phyloP scores from a whole-genome alignment of 2,113 vertebrate genomes.

The Anthoscopus minutus region DNA sequence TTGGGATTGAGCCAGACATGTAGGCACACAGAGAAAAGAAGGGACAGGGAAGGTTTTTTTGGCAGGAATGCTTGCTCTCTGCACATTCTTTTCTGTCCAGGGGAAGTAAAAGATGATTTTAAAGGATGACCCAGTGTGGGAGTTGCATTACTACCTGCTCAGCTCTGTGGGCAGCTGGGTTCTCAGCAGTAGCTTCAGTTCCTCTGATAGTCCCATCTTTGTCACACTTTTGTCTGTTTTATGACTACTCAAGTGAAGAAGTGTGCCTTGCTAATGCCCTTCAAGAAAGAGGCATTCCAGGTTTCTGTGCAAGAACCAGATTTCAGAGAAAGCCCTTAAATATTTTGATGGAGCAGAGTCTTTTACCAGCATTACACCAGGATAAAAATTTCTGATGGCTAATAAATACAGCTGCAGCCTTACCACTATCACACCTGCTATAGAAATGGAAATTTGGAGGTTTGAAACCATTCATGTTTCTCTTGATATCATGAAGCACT shows the following conservation, averaged over 20 bases:
- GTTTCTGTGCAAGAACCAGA: background rate
- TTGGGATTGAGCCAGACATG: background rate
- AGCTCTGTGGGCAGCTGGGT: rapidly evolving
- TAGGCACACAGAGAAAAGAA: background rate
- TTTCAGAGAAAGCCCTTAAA: background rate
- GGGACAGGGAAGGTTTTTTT: background rate
- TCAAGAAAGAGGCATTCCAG: background rate
- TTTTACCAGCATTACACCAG: background rate
- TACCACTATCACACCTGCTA: background rate
- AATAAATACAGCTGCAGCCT: background rate
- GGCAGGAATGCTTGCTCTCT: background rate
- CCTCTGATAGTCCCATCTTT: background rate
- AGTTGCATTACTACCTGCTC: background rate
- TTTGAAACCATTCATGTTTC: background rate
- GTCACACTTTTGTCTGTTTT: background rate
- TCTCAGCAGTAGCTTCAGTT: background rate
- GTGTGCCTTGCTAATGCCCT: background rate
- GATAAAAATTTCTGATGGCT: background rate
- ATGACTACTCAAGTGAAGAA: background rate
- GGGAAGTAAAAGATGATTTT: background rate
- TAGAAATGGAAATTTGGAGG: background rate
- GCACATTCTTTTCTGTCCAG: background rate
- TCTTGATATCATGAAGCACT: background rate
- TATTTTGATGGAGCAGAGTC: background rate
- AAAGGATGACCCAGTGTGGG: background rate